phyloP scores from a whole-genome alignment of 1,140 invertebrate genomes.

The Drosophila setifemur region DNA sequence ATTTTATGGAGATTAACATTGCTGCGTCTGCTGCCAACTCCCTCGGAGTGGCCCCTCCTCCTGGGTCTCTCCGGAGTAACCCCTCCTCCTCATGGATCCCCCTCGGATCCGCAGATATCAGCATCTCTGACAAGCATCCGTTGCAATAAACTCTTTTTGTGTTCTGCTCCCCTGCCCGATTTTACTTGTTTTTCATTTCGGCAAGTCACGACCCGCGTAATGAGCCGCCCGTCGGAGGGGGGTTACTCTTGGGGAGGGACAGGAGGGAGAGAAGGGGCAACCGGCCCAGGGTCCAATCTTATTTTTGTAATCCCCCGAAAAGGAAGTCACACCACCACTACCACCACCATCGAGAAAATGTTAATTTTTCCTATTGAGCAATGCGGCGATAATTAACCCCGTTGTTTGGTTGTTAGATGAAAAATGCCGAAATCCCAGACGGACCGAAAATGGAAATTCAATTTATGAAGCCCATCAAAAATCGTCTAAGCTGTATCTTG shows the following conservation, averaged over 20 bases:
- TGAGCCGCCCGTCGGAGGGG: constrained; percentile 41
- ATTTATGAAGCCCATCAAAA: constrained; percentile 58
- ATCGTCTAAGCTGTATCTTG: background rate
- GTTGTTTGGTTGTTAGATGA: constrained; percentile 55
- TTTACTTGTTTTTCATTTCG: constrained; percentile 79
- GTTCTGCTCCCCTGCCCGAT: constrained; percentile 53
- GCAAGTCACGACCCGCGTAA: constrained; percentile 80
- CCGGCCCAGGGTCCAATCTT: constrained; percentile 44
- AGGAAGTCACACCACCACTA: constrained; percentile 50
- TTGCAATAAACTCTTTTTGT: constrained; percentile 57
- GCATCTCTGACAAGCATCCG: constrained; percentile 76
- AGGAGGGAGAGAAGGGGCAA: background rate
- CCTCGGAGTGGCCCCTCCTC: background rate
- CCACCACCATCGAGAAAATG: constrained; percentile 47
- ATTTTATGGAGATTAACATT: constrained; percentile 81
- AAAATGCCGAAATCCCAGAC: constrained; percentile 64
- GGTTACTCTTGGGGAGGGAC: background rate
- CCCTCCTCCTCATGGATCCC: constrained; percentile 3
- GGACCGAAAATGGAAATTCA: constrained; percentile 57
- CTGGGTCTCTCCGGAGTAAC: background rate
- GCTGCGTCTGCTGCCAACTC: constrained; percentile 51
- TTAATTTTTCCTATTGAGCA: constrained; percentile 75
- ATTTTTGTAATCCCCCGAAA: constrained; percentile 50
- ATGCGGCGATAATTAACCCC: constrained; percentile 74
- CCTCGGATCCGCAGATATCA: constrained; percentile 55